Evolutionary conservation across 2,113 vertebrate genomes (phyloP).

Genomic region (Centropus bengalensis): DNA sequence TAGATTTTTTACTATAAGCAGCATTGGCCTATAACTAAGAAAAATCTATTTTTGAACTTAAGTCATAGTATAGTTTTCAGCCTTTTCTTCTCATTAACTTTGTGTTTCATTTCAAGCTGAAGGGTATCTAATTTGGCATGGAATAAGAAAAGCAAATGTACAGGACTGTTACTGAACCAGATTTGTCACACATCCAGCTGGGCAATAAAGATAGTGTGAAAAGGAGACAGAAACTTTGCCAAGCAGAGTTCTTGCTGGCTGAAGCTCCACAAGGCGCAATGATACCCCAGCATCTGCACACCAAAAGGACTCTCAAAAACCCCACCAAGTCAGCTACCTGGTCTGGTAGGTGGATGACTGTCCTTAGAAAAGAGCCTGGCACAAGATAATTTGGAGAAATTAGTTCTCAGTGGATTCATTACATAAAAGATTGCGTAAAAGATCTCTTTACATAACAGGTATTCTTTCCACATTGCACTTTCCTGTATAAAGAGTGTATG

Average conservation of each 20-base stretch:
- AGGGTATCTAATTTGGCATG: background rate
- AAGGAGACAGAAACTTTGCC: background rate
- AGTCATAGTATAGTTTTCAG: background rate
- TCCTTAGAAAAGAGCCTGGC: background rate
- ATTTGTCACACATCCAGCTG: background rate
- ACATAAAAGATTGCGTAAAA: background rate
- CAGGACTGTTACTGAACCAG: background rate
- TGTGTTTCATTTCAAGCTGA: background rate
- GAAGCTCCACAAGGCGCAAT: background rate
- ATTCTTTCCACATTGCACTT: background rate
- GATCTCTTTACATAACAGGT: background rate
- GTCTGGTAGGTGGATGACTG: background rate
- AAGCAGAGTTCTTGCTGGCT: background rate
- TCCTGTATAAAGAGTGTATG: background rate
- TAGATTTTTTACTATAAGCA: background rate
- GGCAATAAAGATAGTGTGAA: background rate
- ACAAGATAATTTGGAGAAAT: background rate
- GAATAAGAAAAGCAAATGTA: background rate
- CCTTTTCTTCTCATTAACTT: background rate
- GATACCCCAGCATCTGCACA: background rate
- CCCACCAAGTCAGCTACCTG: background rate
- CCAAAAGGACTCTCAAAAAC: background rate
- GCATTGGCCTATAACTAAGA: background rate
- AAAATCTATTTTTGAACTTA: background rate
- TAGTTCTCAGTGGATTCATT: background rate